Conservation (phyloP, 2,888 invertebrate genomes). For the Lydus trimaculatus region DNA sequence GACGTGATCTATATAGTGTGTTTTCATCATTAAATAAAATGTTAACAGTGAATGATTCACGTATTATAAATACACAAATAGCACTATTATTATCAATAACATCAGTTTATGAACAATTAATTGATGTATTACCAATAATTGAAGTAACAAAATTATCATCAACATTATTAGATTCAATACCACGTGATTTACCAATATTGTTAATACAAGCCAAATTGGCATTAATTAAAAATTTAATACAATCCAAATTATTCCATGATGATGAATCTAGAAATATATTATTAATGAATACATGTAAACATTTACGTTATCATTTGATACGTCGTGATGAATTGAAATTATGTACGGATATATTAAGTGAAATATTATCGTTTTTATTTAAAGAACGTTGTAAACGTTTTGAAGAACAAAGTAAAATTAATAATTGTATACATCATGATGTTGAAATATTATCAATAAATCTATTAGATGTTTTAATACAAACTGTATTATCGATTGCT, state of each 20-base stretch:
- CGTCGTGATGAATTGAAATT: slow-evolving; percentile 82
- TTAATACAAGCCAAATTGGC: slow-evolving; percentile 82
- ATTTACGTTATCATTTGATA: slow-evolving; percentile 82
- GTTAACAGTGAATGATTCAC: slow-evolving; percentile 74
- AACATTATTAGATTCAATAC: slow-evolving; percentile 79
- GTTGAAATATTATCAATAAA: slow-evolving; percentile 83
- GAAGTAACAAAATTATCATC: slow-evolving; percentile 83
- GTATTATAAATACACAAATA: slow-evolving; percentile 81
- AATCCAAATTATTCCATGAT: slow-evolving; percentile 75
- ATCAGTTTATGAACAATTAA: slow-evolving; percentile 83
- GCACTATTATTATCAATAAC: slow-evolving; percentile 83
- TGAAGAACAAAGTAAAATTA: slow-evolving; percentile 65
- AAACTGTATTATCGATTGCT: slow-evolving; percentile 82
- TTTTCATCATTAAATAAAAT: slow-evolving; percentile 82
- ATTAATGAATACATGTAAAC: slow-evolving; percentile 83
- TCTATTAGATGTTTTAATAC: slow-evolving; percentile 83
- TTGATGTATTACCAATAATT: slow-evolving; percentile 73
- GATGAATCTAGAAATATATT: slow-evolving; percentile 86
- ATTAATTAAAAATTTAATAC: slow-evolving; percentile 82
- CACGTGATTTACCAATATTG: slow-evolving; percentile 70
- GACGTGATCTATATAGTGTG: slow-evolving; percentile 81
- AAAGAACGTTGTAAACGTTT: slow-evolving; percentile 62
- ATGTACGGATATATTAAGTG: slow-evolving; percentile 87
- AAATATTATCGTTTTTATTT: slow-evolving; percentile 75
- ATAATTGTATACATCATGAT: slow-evolving; percentile 75